A percentile compares a stretch with the other conserved stretches of the same genome.
Evolutionary conservation across 2,888 invertebrate species (phyloP).

Genomic region (Iphiclides podalirius): DNA sequence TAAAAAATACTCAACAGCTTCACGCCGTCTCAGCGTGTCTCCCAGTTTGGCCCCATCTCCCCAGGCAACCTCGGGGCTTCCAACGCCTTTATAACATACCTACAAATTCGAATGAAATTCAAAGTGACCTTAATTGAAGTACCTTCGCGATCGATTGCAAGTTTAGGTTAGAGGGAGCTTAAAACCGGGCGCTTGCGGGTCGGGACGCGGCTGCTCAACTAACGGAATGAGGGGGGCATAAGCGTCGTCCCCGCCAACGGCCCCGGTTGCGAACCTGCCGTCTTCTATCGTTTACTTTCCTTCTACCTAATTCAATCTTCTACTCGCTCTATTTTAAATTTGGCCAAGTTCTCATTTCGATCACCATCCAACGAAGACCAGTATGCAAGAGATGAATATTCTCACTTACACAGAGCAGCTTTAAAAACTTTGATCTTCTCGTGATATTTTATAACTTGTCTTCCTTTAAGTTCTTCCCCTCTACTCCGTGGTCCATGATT

Average conservation of each 20-base stretch:
- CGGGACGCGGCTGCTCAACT: neutral
- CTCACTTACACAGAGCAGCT: too few species aligned
- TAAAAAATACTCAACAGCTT: too few species aligned
- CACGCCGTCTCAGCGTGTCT: too few species aligned
- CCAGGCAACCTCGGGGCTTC: neutral
- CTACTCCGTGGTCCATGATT: too few species aligned
- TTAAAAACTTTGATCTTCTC: too few species aligned
- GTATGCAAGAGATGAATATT: constrained; percentile 2
- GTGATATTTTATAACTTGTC: too few species aligned
- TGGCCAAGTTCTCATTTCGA: too few species aligned
- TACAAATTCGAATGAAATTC: neutral
- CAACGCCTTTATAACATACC: neutral
- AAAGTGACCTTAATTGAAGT: constrained; percentile 17
- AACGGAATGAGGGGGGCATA: too few species aligned
- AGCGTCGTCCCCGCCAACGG: neutral
- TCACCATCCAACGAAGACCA: neutral
- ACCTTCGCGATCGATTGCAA: constrained; percentile 9
- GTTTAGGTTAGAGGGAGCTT: constrained; percentile 2
- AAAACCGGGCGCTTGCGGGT: neutral
- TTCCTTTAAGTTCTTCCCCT: too few species aligned
- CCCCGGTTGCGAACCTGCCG: neutral
- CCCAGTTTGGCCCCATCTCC: neutral
- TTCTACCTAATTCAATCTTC: too few species aligned
- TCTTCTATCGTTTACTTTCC: neutral
- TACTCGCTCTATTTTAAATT: neutral